phyloP scores from a whole-genome alignment of 1,140 invertebrate genomes.

The Tetramorium alpestre region DNA sequence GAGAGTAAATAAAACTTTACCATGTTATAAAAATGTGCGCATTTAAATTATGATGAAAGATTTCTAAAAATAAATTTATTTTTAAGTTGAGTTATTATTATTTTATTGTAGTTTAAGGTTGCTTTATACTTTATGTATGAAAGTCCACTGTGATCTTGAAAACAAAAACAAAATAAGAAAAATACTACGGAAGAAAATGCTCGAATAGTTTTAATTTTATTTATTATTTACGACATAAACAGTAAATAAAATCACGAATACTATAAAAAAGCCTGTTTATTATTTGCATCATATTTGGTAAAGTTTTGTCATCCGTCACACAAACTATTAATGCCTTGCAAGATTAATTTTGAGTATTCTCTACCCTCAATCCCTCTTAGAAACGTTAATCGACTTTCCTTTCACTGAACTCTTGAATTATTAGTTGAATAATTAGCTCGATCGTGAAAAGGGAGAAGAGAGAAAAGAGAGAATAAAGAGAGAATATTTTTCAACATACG shows the following conservation, averaged over 20 bases:
- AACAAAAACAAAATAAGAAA: too few relatives aligned
- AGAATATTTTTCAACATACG: background rate
- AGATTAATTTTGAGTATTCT: constrained; percentile 13
- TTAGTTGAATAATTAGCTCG: constrained; percentile 49
- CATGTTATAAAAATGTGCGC: background rate
- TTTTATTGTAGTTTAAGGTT: background rate
- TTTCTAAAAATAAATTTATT: background rate
- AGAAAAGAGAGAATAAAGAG: background rate
- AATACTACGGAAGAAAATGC: too few relatives aligned
- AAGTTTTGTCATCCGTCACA: background rate
- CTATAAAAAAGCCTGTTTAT: background rate
- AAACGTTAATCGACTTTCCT: constrained; percentile 46
- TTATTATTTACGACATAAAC: background rate
- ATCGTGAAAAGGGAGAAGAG: background rate
- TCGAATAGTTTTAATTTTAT: background rate
- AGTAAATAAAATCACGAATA: background rate
- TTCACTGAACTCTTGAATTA: constrained; percentile 21
- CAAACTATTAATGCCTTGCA: constrained; percentile 40
- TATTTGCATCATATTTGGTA: background rate
- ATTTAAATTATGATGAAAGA: background rate
- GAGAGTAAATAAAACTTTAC: background rate
- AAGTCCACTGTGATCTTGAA: background rate
- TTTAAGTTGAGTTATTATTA: background rate
- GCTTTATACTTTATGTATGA: background rate
- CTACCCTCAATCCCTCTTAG: too few relatives aligned